Evolutionary conservation across 2,113 vertebrate genomes (phyloP).

Genomic region (Tyrannus savana): DNA sequence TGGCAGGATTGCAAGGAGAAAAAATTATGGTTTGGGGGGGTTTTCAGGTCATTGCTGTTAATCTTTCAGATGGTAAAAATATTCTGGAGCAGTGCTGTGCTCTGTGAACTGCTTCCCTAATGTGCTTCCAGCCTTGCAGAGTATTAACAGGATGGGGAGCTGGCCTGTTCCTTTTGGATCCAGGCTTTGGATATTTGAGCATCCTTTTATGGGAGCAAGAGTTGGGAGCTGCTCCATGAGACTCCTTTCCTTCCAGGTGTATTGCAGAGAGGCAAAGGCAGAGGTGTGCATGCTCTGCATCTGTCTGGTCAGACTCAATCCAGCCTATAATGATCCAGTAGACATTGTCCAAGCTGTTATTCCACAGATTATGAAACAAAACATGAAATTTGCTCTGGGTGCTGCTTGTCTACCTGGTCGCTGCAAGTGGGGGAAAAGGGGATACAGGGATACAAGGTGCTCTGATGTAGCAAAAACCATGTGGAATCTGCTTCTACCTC

Average conservation of each 20-base stretch:
- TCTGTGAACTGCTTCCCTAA: neutral
- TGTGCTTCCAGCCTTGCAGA: neutral
- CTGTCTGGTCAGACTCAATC: too few species aligned
- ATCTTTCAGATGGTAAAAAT: neutral
- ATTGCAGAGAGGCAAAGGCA: neutral
- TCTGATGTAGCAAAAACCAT: neutral
- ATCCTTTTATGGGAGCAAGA: neutral
- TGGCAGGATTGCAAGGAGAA: neutral
- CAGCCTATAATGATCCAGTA: neutral
- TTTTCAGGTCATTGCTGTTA: neutral
- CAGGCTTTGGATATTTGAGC: neutral
- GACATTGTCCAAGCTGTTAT: neutral
- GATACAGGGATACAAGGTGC: neutral
- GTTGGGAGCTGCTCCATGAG: fast-evolving
- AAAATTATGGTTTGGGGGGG: neutral
- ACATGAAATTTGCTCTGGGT: neutral
- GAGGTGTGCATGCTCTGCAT: fast-evolving
- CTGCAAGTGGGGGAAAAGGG: fast-evolving
- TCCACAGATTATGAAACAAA: neutral
- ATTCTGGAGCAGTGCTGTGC: neutral
- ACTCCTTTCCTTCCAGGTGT: neutral
- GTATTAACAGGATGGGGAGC: neutral
- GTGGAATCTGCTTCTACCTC: neutral
- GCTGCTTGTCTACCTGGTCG: neutral
- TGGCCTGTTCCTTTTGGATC: neutral